phyloP scores from a whole-genome alignment of 2,797 vertebrate genomes.

The Nannoperca obscura region DNA sequence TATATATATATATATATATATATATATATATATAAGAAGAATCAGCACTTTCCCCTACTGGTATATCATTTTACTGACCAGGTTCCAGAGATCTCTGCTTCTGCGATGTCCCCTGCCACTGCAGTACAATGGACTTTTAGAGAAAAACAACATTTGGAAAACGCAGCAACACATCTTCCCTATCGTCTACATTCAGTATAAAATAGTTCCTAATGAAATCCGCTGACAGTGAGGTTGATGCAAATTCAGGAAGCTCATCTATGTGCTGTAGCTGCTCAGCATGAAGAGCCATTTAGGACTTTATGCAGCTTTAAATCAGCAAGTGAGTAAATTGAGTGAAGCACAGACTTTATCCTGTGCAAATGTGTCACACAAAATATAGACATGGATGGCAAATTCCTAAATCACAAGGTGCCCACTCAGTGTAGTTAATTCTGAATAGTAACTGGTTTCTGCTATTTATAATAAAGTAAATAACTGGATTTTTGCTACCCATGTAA shows the following conservation, averaged over 20 bases:
- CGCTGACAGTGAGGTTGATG: conserved; percentile 42
- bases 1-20: too few species aligned
- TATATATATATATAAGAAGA: too few species aligned
- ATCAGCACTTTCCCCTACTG: too few species aligned
- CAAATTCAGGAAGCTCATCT: conserved; percentile 44
- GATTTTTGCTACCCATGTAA: not conserved
- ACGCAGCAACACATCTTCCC: conserved; percentile 5
- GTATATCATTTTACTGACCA: conserved; percentile 9
- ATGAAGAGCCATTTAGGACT: conserved; percentile 36
- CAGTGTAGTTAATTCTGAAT: not conserved
- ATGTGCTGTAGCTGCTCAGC: conserved; percentile 43
- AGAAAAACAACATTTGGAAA: conserved; percentile 15
- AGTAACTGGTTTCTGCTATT: conserved; percentile 1
- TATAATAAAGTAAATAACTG: not conserved
- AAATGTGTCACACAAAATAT: conserved; percentile 29
- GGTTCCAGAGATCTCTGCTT: not conserved
- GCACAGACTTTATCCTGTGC: conserved; percentile 18
- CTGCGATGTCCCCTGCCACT: not conserved
- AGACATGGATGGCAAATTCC: conserved; percentile 1
- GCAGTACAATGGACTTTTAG: not conserved
- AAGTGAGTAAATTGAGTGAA: conserved; percentile 38
- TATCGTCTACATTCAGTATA: not conserved
- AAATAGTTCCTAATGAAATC: conserved; percentile 41
- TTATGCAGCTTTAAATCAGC: conserved; percentile 48
- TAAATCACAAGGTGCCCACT: not conserved